These are phyloP conservation scores for Mya arenaria DNA, from an alignment of 1,140 invertebrate genomes.

Conservation along the genomic window DNA sequence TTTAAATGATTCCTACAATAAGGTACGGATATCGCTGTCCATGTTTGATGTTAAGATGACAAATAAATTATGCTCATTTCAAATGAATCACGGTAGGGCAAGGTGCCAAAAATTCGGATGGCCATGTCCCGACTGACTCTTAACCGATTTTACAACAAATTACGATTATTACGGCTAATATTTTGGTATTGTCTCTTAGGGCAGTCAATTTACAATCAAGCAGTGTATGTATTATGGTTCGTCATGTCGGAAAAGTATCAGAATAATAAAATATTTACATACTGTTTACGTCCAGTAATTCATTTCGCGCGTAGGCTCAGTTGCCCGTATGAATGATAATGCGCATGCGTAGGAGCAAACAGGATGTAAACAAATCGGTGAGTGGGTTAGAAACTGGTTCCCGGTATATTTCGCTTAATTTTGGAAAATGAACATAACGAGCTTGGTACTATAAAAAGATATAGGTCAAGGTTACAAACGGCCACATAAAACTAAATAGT, in stretches of 20 bases:
- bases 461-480: no score
- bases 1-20: not conserved
- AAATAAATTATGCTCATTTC: slow-evolving; percentile 55
- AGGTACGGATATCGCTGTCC: no score
- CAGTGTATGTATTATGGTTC: not conserved
- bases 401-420: no score
- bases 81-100: slow-evolving; percentile 33
- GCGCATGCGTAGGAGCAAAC: slow-evolving; percentile 56
- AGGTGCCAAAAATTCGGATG: no score
- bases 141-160: not conserved
- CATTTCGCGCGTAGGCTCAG: slow-evolving; percentile 67
- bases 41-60: slow-evolving; percentile 34
- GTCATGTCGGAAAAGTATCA: slow-evolving; percentile 4
- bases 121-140: no score
- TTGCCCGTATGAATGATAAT: slow-evolving; percentile 57
- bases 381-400: no score
- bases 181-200: not conserved
- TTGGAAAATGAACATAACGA: no score
- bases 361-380: slow-evolving; percentile 57
- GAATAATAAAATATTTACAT: slow-evolving; percentile 35
- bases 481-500: no score
- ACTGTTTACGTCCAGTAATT: slow-evolving; percentile 60
- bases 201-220: not conserved
- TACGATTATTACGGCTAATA: not conserved
- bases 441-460: no score